These are phyloP conservation scores for Aurelia sp. DNA, from an alignment of 30 jellyfish, hydroid and myxozoan genomes.

Conservation along the genomic window DNA sequence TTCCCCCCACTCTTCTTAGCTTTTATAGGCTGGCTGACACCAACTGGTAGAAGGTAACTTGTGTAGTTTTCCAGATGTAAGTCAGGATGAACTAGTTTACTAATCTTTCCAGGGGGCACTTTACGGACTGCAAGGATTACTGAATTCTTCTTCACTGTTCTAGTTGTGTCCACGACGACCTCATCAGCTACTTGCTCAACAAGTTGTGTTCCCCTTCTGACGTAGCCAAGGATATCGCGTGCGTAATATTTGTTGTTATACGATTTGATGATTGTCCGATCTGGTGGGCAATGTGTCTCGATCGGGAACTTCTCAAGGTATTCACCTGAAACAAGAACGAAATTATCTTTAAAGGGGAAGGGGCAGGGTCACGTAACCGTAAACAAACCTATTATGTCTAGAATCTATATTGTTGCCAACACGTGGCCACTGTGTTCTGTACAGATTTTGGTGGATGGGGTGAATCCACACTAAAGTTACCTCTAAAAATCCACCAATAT, in stretches of 20 bases:
- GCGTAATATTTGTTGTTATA: slow-evolving; percentile 83
- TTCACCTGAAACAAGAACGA: slow-evolving; percentile 47
- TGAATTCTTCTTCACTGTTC: slow-evolving; percentile 77
- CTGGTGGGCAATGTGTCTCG: slow-evolving; percentile 92
- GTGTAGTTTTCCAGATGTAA: slow-evolving; percentile 95
- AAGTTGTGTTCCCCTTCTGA: slow-evolving; percentile 95
- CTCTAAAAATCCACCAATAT: no score
- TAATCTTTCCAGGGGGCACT: slow-evolving; percentile 96
- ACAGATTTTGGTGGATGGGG: no score
- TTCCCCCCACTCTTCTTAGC: slow-evolving; percentile 29
- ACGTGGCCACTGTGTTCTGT: no score
- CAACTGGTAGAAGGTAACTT: slow-evolving; percentile 72
- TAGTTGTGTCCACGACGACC: slow-evolving; percentile 81
- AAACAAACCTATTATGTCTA: no score
- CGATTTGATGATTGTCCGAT: slow-evolving; percentile 64
- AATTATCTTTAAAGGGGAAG: background rate
- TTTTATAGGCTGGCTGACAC: slow-evolving; percentile 56
- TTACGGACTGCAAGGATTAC: slow-evolving; percentile 91
- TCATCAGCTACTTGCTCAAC: slow-evolving; percentile 91
- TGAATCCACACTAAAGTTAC: no score
- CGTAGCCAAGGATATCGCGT: slow-evolving; percentile 87
- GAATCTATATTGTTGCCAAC: no score
- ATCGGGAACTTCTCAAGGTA: slow-evolving; percentile 79
- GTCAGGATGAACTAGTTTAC: slow-evolving; percentile 93
- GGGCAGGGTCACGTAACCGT: background rate